Evolutionary conservation across 2,797 vertebrate genomes (phyloP).

Genomic region (Molossus alvarezi): DNA sequence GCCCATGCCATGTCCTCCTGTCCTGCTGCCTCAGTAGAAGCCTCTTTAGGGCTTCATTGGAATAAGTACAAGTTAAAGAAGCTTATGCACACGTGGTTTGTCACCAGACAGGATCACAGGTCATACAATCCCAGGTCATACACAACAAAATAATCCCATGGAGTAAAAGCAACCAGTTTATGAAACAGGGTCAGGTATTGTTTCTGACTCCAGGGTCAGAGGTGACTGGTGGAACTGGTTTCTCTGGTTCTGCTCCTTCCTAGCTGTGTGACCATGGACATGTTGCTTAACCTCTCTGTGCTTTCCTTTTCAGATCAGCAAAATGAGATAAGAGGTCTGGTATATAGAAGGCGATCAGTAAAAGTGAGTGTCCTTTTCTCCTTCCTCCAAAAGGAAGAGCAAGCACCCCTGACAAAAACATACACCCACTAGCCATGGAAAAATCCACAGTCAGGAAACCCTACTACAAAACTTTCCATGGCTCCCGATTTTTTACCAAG

Average conservation of each 20-base stretch:
- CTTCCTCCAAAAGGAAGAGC: conserved; percentile 25
- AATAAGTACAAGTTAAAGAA: not conserved
- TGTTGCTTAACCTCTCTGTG: conserved; percentile 21
- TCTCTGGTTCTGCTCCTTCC: conserved; percentile 23
- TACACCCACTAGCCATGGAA: not conserved
- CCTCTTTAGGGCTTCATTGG: not conserved
- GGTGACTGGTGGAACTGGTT: not conserved
- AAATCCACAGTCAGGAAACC: not conserved
- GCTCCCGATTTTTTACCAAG: not conserved
- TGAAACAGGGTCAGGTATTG: not conserved
- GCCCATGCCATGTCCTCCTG: not conserved
- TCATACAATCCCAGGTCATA: not conserved
- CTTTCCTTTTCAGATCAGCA: conserved; percentile 8
- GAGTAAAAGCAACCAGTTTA: not conserved
- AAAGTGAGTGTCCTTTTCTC: not conserved
- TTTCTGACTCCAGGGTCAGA: conserved; percentile 19
- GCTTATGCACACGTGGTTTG: not conserved
- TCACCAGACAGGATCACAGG: not conserved
- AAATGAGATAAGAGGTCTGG: not conserved
- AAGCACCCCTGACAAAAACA: not conserved
- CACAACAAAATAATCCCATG: not conserved
- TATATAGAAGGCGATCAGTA: not conserved
- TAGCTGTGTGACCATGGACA: not conserved
- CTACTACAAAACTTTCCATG: not conserved
- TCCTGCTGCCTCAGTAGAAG: not conserved